Percentiles rank a stretch among this genome's conserved stretches.
phyloP scores from a whole-genome alignment of 2,797 vertebrate genomes.

The Cirrhinus mrigala region DNA sequence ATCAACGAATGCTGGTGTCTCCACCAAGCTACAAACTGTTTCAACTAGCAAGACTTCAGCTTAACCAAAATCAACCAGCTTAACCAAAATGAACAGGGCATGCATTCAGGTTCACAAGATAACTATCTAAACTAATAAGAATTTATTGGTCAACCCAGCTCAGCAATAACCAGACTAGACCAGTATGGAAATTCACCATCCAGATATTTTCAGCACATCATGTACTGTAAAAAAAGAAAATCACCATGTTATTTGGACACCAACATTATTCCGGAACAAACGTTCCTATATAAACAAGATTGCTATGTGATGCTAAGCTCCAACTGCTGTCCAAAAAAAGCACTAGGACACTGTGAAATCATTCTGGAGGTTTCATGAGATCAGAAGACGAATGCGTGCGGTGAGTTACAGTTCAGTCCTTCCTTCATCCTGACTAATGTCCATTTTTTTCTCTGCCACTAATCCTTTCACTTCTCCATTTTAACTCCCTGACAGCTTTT shows the following conservation, averaged over 20 bases:
- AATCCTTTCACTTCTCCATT: constrained; percentile 67
- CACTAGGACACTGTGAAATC: constrained; percentile 20
- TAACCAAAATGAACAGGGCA: neutral
- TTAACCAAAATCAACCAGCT: neutral
- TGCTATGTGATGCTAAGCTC: neutral
- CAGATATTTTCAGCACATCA: neutral
- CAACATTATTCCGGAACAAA: neutral
- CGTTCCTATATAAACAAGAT: neutral
- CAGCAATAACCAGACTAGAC: neutral
- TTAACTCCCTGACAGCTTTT: constrained; percentile 58
- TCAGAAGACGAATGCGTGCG: constrained; percentile 22
- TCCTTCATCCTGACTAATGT: constrained; percentile 23
- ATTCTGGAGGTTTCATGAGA: constrained; percentile 28
- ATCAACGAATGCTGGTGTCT: neutral
- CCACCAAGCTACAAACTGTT: neutral
- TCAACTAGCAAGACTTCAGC: neutral
- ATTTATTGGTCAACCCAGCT: neutral
- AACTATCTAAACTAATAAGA: neutral
- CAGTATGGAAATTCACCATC: neutral
- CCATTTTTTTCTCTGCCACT: constrained; percentile 26
- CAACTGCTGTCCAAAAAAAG: constrained; percentile 32
- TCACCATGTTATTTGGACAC: constrained; percentile 3
- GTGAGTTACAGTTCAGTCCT: constrained; percentile 22
- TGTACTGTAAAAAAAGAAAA: neutral
- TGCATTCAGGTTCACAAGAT: neutral